A percentile compares a stretch with the other conserved stretches of the same genome.
Evolutionary conservation across 2,797 vertebrate species (phyloP).

Genomic region (Acanthurus tractus): DNA sequence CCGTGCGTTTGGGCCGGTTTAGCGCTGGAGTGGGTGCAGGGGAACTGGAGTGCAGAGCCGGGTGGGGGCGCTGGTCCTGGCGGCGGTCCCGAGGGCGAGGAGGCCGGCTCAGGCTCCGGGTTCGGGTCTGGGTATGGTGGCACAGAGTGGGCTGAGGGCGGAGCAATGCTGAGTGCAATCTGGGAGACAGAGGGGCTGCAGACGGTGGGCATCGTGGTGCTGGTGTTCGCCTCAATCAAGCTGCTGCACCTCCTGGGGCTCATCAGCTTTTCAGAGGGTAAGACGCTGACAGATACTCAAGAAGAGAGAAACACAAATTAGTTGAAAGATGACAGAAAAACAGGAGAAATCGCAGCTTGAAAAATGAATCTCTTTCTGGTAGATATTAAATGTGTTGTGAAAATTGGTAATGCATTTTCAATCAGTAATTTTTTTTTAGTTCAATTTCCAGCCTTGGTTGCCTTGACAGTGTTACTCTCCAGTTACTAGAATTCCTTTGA

Average conservation of each 20-base stretch:
- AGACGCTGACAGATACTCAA: constrained; percentile 64
- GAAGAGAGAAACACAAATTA: not conserved
- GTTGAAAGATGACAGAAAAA: not conserved
- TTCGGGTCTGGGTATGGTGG: constrained; percentile 88
- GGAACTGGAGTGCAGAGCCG: constrained; percentile 84
- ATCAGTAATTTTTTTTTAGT: not conserved
- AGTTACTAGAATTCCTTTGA: constrained; percentile 8
- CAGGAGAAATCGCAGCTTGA: not conserved
- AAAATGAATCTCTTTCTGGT: not conserved
- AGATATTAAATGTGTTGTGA: constrained; percentile 3
- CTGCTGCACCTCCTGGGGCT: constrained; percentile 98
- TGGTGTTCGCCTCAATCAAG: constrained; percentile 97
- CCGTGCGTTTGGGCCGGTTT: constrained; percentile 65
- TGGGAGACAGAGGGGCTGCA: constrained; percentile 99
- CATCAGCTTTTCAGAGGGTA: constrained; percentile 99
- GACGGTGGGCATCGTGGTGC: constrained; percentile 98
- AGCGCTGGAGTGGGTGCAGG: constrained; percentile 79
- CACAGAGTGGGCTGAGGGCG: constrained; percentile 76
- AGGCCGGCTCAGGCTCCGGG: constrained; percentile 79
- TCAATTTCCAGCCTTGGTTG: not conserved
- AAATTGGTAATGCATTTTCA: constrained; percentile 26
- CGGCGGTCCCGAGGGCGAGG: constrained; percentile 62
- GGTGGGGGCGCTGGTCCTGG: constrained; percentile 66
- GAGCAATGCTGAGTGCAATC: constrained; percentile 92
- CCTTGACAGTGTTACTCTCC: not conserved